Base-by-base conservation (phyloP, 2,797 vertebrate genomes). In the Mallotus villosus region DNA sequence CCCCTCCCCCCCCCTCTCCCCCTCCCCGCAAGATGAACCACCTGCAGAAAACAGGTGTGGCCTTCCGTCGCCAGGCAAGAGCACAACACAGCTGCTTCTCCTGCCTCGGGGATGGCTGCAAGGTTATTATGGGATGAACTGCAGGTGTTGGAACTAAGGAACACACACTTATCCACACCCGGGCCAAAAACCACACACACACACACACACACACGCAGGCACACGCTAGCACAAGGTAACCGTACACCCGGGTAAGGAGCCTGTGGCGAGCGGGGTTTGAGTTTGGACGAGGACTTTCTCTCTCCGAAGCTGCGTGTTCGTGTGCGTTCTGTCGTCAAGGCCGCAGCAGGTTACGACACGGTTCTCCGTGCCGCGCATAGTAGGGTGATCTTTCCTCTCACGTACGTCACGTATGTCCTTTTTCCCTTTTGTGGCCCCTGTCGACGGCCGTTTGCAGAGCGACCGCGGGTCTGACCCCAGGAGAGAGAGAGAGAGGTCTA, bases 11-110 rank as follows among this genome's bases (percentile, higher is more conserved):
- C 37, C 9, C 37, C 37, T 34, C 32, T 8, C 9, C 37, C 9
- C 9, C 37, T 41, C 64, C 27, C 85, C 92, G 87, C 90, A 93
- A 95, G 93, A 94, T 94, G 93, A 91, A 88, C 92, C 94, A 92
- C 93, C 93, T 97, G 95, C 93, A 91, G 84, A 87, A 77, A 94
- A 75, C 95, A 96, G 95, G 94, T 96, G 95, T 87, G 92, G 76
- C 63, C 51, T 19, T 19, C 14, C 19, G 74, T 88, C 78, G 74
- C 77, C 78, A 74, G 86, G 76, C 81, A 70, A 85, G 83, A 82
- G 88, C 90, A 94, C 92, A 94, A 93, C 93, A 94, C 95, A 96
- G 95, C 94, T 96, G 94, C 87, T 88, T 78, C 83, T 73, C 29
- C 70, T 69, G 78, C 91, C 90, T 88, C 80, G 34, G 81, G 89